Evolutionary conservation across 2,888 invertebrate genomes (phyloP).

Genomic region (Pyrocoelia pectoralis): DNA sequence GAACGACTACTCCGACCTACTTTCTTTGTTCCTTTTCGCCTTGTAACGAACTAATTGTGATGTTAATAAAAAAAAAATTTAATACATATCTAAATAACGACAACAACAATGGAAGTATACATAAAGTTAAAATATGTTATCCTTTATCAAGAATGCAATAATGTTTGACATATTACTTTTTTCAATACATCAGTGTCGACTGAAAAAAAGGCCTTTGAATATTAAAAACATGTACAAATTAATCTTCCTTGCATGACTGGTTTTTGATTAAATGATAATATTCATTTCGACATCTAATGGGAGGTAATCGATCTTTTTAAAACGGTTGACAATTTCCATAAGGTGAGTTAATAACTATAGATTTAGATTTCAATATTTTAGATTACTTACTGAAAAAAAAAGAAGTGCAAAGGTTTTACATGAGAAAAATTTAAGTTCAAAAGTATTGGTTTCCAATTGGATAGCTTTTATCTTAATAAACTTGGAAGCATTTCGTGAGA

Average conservation of each 20-base stretch:
- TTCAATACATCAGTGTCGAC: slow-evolving; percentile 5
- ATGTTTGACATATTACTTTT: slow-evolving; percentile 10
- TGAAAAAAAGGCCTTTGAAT: slow-evolving; percentile 7
- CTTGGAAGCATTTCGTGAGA: neutral
- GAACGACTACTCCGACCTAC: too few species aligned
- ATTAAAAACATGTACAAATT: slow-evolving; percentile 3
- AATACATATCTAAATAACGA: too few species aligned
- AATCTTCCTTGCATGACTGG: slow-evolving; percentile 4
- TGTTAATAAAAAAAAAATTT: too few species aligned
- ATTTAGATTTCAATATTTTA: neutral
- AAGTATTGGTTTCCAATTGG: neutral
- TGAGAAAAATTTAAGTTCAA: neutral
- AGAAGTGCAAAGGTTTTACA: slow-evolving; percentile 9
- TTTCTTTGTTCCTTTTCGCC: too few species aligned
- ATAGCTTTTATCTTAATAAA: neutral
- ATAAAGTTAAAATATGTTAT: neutral
- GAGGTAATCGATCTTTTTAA: neutral
- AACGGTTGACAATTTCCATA: neutral
- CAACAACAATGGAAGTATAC: neutral
- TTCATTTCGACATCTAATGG: slow-evolving; percentile 6
- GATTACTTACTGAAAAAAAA: slow-evolving; percentile 9
- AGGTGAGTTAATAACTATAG: neutral
- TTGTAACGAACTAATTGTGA: too few species aligned
- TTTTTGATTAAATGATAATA: slow-evolving; percentile 7
- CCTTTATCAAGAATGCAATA: slow-evolving; percentile 3